phyloP scores from a whole-genome alignment of 1,140 invertebrate genomes.

The Drosophila simulans region DNA sequence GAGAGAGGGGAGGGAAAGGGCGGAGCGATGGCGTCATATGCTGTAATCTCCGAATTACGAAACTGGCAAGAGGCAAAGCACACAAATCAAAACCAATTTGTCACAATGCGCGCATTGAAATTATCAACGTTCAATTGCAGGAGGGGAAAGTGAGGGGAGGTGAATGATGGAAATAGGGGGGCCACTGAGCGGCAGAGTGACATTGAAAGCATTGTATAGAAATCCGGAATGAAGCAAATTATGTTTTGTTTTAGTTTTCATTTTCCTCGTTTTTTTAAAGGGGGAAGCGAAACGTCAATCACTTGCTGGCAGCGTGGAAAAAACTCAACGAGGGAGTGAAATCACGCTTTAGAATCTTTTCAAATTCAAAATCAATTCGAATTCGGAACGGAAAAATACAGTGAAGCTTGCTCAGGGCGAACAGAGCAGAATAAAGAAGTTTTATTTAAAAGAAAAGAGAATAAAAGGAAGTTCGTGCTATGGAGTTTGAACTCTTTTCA shows the following conservation, averaged over 20 bases:
- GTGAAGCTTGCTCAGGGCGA: background rate
- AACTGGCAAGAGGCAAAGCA: conserved; percentile 44
- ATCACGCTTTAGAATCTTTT: conserved; percentile 29
- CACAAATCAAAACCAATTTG: conserved; percentile 80
- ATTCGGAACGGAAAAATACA: background rate
- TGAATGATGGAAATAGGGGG: conserved; percentile 19
- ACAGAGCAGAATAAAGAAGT: background rate
- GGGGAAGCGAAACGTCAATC: conserved; percentile 68
- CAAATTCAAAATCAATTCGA: conserved; percentile 18
- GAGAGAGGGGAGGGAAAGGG: conserved; percentile 1
- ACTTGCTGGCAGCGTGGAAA: conserved; percentile 45
- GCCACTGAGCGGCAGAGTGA: conserved; percentile 33
- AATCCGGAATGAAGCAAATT: conserved; percentile 58
- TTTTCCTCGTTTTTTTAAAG: conserved; percentile 7
- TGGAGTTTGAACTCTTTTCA: background rate
- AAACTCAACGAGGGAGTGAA: conserved; percentile 29
- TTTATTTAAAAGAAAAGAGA: background rate
- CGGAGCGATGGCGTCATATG: conserved; percentile 50
- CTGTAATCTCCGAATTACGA: conserved; percentile 70
- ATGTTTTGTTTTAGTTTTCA: conserved; percentile 63
- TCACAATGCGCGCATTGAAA: conserved; percentile 74
- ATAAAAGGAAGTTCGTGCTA: background rate
- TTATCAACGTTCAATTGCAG: conserved; percentile 73
- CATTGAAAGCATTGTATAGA: conserved; percentile 70
- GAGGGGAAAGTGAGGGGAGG: conserved; percentile 3